These are phyloP conservation scores for Cynocephalus volans DNA, from an alignment of 2,113 vertebrate species.

Conservation along the genomic window DNA sequence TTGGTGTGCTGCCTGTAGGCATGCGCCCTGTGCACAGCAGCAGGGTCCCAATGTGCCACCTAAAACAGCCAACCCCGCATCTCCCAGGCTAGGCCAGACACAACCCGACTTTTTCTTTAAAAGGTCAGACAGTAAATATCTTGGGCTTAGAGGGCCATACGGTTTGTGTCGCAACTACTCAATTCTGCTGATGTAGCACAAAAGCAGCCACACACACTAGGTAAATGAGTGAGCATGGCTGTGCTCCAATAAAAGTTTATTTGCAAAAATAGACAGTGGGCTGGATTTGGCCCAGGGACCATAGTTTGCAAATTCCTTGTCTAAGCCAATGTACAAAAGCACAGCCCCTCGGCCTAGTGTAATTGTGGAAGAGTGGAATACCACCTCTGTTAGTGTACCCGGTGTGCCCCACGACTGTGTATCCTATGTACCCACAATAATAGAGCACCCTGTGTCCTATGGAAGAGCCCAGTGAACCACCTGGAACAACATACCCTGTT, in stretches of 20 bases:
- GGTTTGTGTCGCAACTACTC: not conserved
- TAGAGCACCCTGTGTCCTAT: not conserved
- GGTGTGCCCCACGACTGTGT: not conserved
- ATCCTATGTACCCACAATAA: not conserved
- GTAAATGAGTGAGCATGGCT: not conserved
- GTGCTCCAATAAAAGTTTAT: slow-evolving; percentile 35
- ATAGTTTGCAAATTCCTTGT: not conserved
- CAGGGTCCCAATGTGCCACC: fast-evolving
- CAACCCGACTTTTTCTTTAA: not conserved
- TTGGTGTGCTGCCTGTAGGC: not conserved
- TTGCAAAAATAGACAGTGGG: not conserved
- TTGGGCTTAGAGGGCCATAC: not conserved
- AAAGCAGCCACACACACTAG: not conserved
- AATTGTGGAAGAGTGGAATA: not conserved
- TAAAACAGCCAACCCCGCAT: not conserved
- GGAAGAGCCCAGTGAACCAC: not conserved
- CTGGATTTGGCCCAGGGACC: not conserved
- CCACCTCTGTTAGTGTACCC: not conserved
- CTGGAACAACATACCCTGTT: not conserved
- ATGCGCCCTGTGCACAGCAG: not conserved
- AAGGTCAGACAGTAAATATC: not conserved
- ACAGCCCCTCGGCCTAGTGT: not conserved
- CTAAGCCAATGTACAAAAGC: not conserved
- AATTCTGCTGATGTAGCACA: not conserved
- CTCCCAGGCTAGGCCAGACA: not conserved